These are phyloP conservation scores for Actinia equina DNA, from an alignment of 64 coral and sea anemone genomes.

Conservation along the genomic window DNA sequence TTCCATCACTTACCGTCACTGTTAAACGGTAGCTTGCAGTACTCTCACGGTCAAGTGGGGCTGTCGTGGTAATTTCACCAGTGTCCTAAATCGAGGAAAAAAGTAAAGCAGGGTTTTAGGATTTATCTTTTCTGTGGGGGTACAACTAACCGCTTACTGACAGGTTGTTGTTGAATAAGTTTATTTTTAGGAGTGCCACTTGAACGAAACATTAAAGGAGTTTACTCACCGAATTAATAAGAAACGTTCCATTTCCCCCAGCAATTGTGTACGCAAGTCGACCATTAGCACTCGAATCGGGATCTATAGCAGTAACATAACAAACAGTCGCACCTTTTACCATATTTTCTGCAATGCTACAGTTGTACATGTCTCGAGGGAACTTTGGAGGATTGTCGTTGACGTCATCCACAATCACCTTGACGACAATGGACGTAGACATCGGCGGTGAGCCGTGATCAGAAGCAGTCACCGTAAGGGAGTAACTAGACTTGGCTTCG, in stretches of 20 bases:
- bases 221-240: slow-evolving; percentile 36
- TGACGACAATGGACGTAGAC: slow-evolving; percentile 26
- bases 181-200: not conserved
- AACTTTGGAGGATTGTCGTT: slow-evolving; percentile 67
- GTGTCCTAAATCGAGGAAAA: slow-evolving; percentile 25
- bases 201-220: not conserved
- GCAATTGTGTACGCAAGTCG: slow-evolving; percentile 34
- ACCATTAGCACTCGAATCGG: slow-evolving; percentile 45
- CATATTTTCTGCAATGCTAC: slow-evolving; percentile 60
- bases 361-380: slow-evolving; percentile 50
- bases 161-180: too few relatives aligned
- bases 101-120: not conserved
- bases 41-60: slow-evolving; percentile 72
- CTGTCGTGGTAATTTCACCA: slow-evolving; percentile 65
- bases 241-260: slow-evolving; percentile 1
- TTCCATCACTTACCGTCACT: slow-evolving; percentile 62
- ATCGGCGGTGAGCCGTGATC: slow-evolving; percentile 46
- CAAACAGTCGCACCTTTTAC: slow-evolving; percentile 48
- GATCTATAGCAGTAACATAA: slow-evolving; percentile 58
- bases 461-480: slow-evolving; percentile 31
- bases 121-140: too few relatives aligned
- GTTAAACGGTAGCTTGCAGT: slow-evolving; percentile 54
- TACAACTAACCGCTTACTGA: too few relatives aligned
- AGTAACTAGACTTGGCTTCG: slow-evolving; percentile 22
- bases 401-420: slow-evolving; percentile 66